Evolutionary conservation across 2,113 vertebrate genomes (phyloP).

Genomic region (Rattus rattus): DNA sequence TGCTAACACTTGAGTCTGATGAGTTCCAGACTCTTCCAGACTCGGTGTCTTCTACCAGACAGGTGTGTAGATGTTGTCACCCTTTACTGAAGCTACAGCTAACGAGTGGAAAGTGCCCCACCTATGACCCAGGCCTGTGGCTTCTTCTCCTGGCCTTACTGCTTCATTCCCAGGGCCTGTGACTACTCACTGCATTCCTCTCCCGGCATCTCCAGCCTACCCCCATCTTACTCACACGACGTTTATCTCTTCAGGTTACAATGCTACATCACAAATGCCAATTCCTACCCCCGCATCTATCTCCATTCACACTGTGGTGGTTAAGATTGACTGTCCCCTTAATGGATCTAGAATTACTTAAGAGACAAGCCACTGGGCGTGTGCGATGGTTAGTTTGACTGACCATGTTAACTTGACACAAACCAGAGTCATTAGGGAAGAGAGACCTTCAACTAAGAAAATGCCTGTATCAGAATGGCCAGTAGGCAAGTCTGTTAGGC

Average conservation of each 20-base stretch:
- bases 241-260: neutral
- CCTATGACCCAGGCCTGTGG: neutral
- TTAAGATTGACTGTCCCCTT: neutral
- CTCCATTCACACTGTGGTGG: neutral
- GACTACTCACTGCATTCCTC: neutral
- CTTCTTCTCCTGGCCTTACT: neutral
- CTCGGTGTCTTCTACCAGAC: neutral
- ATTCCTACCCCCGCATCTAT: neutral
- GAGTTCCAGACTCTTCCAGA: neutral
- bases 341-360: neutral
- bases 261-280: neutral
- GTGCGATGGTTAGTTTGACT: neutral
- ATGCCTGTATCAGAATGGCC: neutral
- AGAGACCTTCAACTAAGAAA: neutral
- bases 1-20: neutral
- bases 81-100: neutral
- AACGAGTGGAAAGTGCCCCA: neutral
- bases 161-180: neutral
- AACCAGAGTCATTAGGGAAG: neutral
- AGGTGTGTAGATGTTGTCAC: neutral
- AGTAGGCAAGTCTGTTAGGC: neutral
- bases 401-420: neutral
- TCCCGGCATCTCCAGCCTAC: neutral
- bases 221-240: neutral
- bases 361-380: neutral